Conservation (phyloP, 2,113 vertebrate species). For the Hemicordylus capensis region DNA sequence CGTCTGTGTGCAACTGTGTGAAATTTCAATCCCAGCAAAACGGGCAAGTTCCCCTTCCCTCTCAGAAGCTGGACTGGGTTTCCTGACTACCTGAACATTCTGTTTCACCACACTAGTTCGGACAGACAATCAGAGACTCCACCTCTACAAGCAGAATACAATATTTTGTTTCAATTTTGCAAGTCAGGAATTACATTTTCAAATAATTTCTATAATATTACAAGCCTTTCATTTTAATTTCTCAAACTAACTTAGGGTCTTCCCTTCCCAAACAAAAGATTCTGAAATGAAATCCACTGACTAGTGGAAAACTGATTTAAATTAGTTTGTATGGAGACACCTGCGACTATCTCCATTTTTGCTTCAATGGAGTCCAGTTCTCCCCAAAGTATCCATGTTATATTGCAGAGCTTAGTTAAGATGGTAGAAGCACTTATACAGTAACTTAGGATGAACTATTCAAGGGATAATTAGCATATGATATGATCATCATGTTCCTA, state of each 20-base stretch:
- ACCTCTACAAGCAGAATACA: neutral
- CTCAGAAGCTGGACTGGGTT: neutral
- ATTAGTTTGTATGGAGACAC: neutral
- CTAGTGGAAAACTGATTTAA: neutral
- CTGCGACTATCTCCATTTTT: neutral
- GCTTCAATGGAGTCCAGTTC: neutral
- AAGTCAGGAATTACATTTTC: neutral
- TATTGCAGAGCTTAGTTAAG: neutral
- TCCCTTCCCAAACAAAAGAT: neutral
- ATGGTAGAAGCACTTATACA: neutral
- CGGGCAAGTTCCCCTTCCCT: neutral
- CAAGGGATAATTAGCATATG: neutral
- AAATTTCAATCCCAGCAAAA: neutral
- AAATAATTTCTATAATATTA: neutral
- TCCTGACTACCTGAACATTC: neutral
- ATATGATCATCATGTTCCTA: neutral
- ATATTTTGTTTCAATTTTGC: neutral
- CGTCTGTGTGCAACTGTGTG: neutral
- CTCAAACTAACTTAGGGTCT: neutral
- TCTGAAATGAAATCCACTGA: neutral
- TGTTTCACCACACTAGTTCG: neutral
- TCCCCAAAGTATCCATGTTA: neutral
- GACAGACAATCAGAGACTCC: neutral
- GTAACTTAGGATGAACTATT: neutral
- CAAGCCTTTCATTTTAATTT: neutral